Conservation (phyloP, 1,140 invertebrate genomes). For the Trissolcus basalis region DNA sequence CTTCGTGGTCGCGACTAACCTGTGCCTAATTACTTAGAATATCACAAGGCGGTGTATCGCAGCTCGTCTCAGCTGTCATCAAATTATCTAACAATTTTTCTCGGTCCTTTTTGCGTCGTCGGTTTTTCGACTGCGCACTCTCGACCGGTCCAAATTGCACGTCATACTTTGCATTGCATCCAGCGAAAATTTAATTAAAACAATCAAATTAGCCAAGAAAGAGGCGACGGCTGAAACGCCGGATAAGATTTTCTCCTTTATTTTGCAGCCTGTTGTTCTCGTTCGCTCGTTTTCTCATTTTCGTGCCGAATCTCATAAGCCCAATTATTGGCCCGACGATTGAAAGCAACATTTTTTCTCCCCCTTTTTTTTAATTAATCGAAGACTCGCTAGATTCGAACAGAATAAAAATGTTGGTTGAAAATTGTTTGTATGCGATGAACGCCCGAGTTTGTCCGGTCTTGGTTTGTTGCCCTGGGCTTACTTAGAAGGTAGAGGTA, state of each 20-base stretch:
- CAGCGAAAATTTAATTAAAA: slow-evolving; percentile 77
- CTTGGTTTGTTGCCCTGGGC: slow-evolving; percentile 67
- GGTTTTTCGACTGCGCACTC: neutral
- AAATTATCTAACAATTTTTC: neutral
- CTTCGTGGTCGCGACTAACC: slow-evolving; percentile 71
- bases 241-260: slow-evolving; percentile 71
- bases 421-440: slow-evolving; percentile 66
- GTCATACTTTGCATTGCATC: slow-evolving; percentile 74
- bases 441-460: slow-evolving; percentile 61
- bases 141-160: slow-evolving; percentile 66
- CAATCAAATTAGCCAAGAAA: slow-evolving; percentile 74
- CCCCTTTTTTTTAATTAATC: neutral
- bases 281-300: slow-evolving; percentile 56
- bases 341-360: too few relatives aligned
- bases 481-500: slow-evolving; percentile 70
- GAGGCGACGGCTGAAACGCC: slow-evolving; percentile 69
- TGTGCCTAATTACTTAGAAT: slow-evolving; percentile 68
- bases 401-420: neutral
- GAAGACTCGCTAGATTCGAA: neutral
- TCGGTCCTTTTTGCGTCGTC: too few relatives aligned
- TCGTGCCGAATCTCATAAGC: slow-evolving; percentile 22
- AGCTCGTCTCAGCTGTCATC: neutral
- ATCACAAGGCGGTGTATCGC: slow-evolving; percentile 36
- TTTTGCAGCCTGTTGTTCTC: slow-evolving; percentile 62
- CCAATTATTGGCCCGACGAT: slow-evolving; percentile 31